Percentiles rank a stretch among this genome's conserved stretches.
phyloP scores from a whole-genome alignment of 2,888 invertebrate species.

The Dexiosoma caninum region DNA sequence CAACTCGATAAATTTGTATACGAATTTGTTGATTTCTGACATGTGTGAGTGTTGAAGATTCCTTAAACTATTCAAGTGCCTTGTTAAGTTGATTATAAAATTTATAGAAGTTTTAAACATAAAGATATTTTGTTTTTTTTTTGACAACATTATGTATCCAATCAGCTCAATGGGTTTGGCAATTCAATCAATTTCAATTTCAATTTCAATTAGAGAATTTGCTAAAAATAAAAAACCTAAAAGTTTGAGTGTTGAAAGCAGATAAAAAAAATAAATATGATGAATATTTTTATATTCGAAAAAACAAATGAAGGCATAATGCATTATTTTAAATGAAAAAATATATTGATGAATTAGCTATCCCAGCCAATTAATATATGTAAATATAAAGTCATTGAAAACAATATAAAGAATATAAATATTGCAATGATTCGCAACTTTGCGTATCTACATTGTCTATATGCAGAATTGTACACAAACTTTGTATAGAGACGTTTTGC shows the following conservation, averaged over 20 bases:
- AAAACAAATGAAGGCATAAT: no score
- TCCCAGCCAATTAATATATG: no score
- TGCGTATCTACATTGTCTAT: no score
- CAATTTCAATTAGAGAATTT: conserved; percentile 22
- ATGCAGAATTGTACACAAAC: no score
- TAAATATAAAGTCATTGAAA: no score
- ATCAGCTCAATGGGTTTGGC: conserved; percentile 32
- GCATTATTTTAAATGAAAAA: no score
- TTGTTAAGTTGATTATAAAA: conserved; percentile 61
- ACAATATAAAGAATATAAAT: no score
- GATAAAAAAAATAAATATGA: background rate
- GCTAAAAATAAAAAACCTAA: background rate
- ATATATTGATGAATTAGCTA: no score
- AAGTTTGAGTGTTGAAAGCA: background rate
- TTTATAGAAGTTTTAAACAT: conserved; percentile 45
- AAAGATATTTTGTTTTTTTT: conserved; percentile 32
- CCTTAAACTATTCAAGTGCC: conserved; percentile 43
- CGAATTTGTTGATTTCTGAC: background rate
- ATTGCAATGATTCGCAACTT: no score
- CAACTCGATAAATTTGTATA: background rate
- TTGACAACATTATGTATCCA: background rate
- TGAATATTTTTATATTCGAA: no score
- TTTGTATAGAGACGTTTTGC: no score
- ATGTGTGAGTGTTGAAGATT: background rate
- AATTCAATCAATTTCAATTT: conserved; percentile 45